These are phyloP conservation scores for Lomographa bimaculata DNA, from an alignment of 2,888 invertebrate genomes.

Conservation along the genomic window DNA sequence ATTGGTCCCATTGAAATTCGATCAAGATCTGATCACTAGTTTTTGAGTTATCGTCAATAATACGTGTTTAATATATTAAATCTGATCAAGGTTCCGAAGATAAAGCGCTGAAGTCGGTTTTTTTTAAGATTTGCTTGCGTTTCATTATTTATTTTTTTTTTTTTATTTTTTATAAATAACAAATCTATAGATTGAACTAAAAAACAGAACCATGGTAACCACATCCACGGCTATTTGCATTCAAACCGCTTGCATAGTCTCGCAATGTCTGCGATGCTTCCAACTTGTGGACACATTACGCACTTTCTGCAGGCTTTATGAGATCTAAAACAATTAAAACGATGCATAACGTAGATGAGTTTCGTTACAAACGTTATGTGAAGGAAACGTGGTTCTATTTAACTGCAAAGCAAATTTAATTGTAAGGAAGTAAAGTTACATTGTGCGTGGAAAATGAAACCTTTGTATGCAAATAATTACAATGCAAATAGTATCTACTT, in stretches of 20 bases:
- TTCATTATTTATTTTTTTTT: no score
- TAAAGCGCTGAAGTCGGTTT: no score
- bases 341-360: slow-evolving; percentile 31
- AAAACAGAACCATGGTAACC: slow-evolving; percentile 6
- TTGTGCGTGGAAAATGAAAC: background rate
- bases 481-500: no score
- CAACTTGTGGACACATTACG: slow-evolving; percentile 45
- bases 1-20: no score
- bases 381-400: background rate
- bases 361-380: slow-evolving; percentile 22
- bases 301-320: slow-evolving; percentile 43
- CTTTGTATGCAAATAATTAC: background rate
- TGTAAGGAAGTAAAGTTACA: no score
- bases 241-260: slow-evolving; percentile 37
- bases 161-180: no score
- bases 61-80: no score
- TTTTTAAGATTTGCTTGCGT: no score
- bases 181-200: no score
- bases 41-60: no score
- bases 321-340: slow-evolving; percentile 41
- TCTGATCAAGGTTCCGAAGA: no score
- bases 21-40: no score
- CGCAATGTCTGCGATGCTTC: slow-evolving; percentile 38
- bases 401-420: slow-evolving; percentile 1
- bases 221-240: slow-evolving; percentile 45